phyloP scores from a whole-genome alignment of 92 coral and sea anemone species.

The Blastomussa wellsi region DNA sequence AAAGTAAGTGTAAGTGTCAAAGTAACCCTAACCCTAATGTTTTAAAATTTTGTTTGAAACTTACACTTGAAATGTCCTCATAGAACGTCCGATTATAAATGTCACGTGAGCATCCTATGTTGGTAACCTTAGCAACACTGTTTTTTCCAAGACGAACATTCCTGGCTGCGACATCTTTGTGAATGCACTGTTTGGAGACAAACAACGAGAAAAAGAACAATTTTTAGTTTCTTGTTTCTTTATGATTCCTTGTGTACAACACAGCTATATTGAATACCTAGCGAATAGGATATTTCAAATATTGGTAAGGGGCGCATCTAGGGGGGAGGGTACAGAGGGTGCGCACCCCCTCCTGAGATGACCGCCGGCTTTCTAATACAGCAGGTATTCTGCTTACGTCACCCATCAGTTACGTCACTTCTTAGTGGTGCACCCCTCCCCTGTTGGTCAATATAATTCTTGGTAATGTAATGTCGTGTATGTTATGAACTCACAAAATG shows the following conservation, averaged over 20 bases:
- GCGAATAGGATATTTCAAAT: no score
- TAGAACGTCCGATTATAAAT: slow-evolving; percentile 30
- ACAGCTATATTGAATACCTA: neutral
- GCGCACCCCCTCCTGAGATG: no score
- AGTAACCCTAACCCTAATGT: neutral
- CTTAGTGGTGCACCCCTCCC: no score
- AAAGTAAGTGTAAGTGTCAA: no score
- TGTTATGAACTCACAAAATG: no score
- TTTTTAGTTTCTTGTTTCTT: neutral
- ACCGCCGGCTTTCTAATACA: no score
- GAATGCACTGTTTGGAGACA: slow-evolving; percentile 50
- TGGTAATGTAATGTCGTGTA: no score
- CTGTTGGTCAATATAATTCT: no score
- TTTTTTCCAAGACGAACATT: slow-evolving; percentile 64
- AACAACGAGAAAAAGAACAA: neutral
- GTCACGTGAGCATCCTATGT: slow-evolving; percentile 67
- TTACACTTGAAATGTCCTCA: slow-evolving; percentile 48
- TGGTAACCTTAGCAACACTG: slow-evolving; percentile 64
- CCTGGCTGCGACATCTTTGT: slow-evolving; percentile 73
- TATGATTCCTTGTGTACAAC: neutral
- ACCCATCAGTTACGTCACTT: no score
- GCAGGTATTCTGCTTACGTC: no score
- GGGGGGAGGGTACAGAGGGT: no score
- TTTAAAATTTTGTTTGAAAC: neutral
- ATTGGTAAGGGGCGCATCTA: no score